phyloP scores from a whole-genome alignment of 2,888 invertebrate species.

The Aleiodes leptofemur region DNA sequence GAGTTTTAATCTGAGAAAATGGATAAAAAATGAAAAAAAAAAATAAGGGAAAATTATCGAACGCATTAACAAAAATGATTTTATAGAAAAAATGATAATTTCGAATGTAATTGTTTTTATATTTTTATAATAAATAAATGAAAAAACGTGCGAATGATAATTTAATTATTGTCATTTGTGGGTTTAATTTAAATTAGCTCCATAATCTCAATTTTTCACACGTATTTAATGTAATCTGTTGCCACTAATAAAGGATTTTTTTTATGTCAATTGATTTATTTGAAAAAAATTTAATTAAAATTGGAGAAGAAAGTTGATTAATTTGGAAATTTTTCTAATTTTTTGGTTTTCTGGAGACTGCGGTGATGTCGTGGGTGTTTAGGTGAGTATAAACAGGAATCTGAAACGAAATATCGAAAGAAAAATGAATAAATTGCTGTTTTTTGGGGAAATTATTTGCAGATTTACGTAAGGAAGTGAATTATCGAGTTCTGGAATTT shows the following conservation, averaged over 20 bases:
- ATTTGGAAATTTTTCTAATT: neutral
- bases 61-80: neutral
- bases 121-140: no score
- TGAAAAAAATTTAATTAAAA: neutral
- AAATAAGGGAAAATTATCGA: neutral
- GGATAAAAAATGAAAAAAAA: no score
- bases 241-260: conserved; percentile 10
- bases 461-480: conserved; percentile 77
- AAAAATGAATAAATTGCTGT: neutral
- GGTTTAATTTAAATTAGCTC: neutral
- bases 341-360: conserved; percentile 36
- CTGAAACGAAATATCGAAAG: conserved; percentile 67
- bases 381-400: conserved; percentile 85
- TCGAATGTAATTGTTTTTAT: conserved; percentile 27
- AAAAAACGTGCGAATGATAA: no score
- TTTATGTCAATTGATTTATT: conserved; percentile 11
- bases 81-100: neutral
- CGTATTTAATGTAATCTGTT: conserved; percentile 23
- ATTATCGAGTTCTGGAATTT: conserved; percentile 79
- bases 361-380: conserved; percentile 79
- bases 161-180: no score
- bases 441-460: no score
- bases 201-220: conserved; percentile 2
- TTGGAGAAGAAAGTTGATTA: neutral
- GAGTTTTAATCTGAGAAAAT: no score